A percentile compares a stretch with the other conserved stretches of the same genome.
These are phyloP conservation scores for Amitus sp. DNA, from an alignment of 2,888 invertebrate species.

Conservation along the genomic window DNA sequence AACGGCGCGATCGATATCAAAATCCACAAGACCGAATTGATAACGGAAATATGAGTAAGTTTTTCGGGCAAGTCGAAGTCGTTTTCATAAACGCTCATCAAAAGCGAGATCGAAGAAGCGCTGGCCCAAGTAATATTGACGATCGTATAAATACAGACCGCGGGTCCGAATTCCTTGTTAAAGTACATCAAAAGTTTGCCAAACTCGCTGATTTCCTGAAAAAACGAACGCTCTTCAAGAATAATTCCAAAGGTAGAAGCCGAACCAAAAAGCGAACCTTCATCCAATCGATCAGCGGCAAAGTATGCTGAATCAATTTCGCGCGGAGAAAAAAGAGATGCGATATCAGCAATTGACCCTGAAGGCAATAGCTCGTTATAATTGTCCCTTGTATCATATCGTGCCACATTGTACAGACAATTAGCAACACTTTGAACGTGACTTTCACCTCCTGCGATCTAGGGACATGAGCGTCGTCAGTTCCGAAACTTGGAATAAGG, in stretches of 20 bases:
- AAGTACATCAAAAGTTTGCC: conserved; percentile 80
- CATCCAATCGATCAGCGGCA: conserved; percentile 82
- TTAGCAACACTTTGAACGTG: conserved; percentile 71
- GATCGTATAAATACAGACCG: conserved; percentile 77
- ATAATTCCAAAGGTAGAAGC: too few relatives aligned
- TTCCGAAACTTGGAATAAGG: too few relatives aligned
- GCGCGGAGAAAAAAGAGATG: conserved; percentile 79
- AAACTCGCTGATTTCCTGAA: conserved; percentile 82
- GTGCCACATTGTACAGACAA: conserved; percentile 78
- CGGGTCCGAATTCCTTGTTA: conserved; percentile 79
- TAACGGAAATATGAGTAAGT: conserved; percentile 70
- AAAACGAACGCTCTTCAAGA: too few relatives aligned
- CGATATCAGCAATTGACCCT: conserved; percentile 80
- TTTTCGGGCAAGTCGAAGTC: conserved; percentile 68
- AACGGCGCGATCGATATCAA: conserved; percentile 75
- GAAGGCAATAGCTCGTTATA: conserved; percentile 83
- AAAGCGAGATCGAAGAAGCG: conserved; percentile 77
- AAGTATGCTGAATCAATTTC: conserved; percentile 77
- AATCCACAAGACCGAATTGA: conserved; percentile 74
- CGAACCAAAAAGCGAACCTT: conserved; percentile 68
- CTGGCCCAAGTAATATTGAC: conserved; percentile 79
- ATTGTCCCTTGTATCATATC: conserved; percentile 86
- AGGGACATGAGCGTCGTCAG: conserved; percentile 43
- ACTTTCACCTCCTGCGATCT: conserved; percentile 69
- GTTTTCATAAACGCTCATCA: conserved; percentile 71